Conservation (phyloP, 2,888 invertebrate species). For the Andrena chrysosceles region DNA sequence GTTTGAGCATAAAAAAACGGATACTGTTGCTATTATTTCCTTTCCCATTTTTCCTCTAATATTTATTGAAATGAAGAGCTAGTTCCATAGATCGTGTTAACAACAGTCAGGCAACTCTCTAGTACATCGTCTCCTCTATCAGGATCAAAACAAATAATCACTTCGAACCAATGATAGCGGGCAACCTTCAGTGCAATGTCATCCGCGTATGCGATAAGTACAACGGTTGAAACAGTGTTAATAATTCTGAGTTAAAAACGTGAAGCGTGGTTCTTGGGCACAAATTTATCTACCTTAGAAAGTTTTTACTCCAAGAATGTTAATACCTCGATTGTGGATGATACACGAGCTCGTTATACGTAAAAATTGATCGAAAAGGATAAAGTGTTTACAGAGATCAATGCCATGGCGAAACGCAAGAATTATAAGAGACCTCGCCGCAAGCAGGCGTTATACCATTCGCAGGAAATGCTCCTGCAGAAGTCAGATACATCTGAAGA, state of each 20-base stretch:
- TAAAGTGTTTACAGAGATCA: neutral
- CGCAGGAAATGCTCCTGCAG: constrained; percentile 21
- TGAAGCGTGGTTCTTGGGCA: neutral
- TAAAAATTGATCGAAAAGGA: neutral
- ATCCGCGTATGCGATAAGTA: constrained; percentile 1
- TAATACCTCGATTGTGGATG: neutral
- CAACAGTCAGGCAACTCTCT: neutral
- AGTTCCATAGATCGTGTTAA: neutral
- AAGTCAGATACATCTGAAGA: constrained; percentile 7
- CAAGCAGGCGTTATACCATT: constrained; percentile 4
- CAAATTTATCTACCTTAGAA: neutral
- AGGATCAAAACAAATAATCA: constrained; percentile 50
- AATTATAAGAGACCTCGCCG: constrained; percentile 45
- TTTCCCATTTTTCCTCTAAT: neutral
- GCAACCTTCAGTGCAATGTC: constrained; percentile 35
- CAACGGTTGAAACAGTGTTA: constrained; percentile 12
- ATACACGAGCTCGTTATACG: neutral
- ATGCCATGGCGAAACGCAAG: constrained; percentile 59
- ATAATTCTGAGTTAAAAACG: neutral
- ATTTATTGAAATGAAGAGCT: neutral
- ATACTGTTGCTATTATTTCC: neutral
- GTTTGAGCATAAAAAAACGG: constrained; percentile 12
- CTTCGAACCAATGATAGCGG: neutral
- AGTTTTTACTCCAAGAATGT: neutral
- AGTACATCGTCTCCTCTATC: neutral